Percentiles rank a stretch among this genome's conserved stretches.
Evolutionary conservation across 2,797 vertebrate genomes (phyloP).

Genomic region (Thamnophis elegans): DNA sequence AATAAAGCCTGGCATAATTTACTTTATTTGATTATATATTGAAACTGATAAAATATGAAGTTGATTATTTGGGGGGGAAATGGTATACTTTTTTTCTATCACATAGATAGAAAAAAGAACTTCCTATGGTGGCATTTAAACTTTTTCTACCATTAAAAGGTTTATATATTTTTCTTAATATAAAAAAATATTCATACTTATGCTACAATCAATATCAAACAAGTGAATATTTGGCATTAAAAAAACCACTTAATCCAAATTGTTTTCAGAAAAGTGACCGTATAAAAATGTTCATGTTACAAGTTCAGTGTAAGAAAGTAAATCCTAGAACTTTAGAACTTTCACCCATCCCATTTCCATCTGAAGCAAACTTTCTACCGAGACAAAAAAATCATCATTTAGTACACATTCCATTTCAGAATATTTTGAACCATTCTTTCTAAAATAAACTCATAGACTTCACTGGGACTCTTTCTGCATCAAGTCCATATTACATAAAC

Average conservation of each 20-base stretch:
- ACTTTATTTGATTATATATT: background rate
- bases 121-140: background rate
- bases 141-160: background rate
- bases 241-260: background rate
- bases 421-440: background rate
- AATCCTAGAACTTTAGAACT: background rate
- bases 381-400: background rate
- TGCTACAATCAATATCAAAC: background rate
- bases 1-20: background rate
- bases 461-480: background rate
- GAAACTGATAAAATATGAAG: background rate
- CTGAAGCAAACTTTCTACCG: background rate
- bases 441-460: background rate
- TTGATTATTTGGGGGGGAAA: background rate
- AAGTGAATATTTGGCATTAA: background rate
- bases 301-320: background rate
- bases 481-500: background rate
- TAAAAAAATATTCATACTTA: background rate
- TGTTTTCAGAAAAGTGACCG: no score
- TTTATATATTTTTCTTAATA: background rate
- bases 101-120: background rate
- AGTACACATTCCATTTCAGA: background rate
- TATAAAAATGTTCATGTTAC: background rate
- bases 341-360: background rate
- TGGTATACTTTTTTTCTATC: background rate